phyloP scores from a whole-genome alignment of 2,888 invertebrate genomes.

The Argyresthia albistria region DNA sequence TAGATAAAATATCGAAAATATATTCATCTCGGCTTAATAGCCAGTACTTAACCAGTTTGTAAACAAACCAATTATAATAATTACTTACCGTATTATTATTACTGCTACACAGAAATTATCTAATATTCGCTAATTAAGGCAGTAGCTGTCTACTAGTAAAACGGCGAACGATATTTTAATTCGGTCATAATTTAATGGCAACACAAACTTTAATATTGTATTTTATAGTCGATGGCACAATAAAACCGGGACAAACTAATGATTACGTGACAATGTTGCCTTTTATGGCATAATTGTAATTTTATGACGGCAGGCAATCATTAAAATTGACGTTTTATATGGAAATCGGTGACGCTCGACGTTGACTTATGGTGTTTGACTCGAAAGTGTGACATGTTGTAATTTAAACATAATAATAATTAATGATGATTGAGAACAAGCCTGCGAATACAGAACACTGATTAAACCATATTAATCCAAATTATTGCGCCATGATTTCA shows the following conservation, averaged over 20 bases:
- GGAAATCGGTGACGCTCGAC: constrained; percentile 3
- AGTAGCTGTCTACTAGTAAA: background rate
- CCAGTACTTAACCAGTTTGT: constrained; percentile 31
- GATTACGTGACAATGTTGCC: constrained; percentile 29
- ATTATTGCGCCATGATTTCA: no score
- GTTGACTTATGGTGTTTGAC: constrained; percentile 1
- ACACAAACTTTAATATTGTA: constrained; percentile 30
- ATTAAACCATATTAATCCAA: no score
- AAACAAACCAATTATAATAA: constrained; percentile 5
- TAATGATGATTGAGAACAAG: no score
- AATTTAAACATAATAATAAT: background rate
- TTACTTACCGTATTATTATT: no score
- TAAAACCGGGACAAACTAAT: constrained; percentile 24
- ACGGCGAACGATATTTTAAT: constrained; percentile 8
- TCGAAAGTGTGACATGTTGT: background rate
- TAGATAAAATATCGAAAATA: no score
- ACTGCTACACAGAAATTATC: background rate
- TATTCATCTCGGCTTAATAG: no score
- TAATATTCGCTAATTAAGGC: background rate
- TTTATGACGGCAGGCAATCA: background rate
- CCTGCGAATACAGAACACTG: no score
- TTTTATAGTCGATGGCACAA: constrained; percentile 22
- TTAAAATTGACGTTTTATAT: constrained; percentile 3
- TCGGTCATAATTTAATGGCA: constrained; percentile 30
- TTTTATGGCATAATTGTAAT: constrained; percentile 11